Percentiles rank a stretch among this genome's conserved stretches.
Evolutionary conservation across 2,888 invertebrate species (phyloP).

Genomic region (Spodoptera picta): DNA sequence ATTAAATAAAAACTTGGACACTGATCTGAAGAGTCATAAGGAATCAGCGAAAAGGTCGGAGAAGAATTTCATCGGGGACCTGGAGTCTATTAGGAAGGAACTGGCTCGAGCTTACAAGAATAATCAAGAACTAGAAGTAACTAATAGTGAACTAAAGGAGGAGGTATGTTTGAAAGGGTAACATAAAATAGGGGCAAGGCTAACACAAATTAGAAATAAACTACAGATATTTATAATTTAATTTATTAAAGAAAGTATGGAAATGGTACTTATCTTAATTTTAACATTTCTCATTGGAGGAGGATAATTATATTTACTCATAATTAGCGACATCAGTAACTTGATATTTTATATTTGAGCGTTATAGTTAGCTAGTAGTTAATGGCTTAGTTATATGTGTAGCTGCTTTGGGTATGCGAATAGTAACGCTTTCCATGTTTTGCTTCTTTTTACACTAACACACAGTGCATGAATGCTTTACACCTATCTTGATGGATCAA

Average conservation of each 20-base stretch:
- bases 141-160: constrained; percentile 91
- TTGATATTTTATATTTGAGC: constrained; percentile 16
- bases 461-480: constrained; percentile 67
- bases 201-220: neutral
- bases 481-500: constrained; percentile 51
- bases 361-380: constrained; percentile 23
- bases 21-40: constrained; percentile 83
- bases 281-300: constrained; percentile 19
- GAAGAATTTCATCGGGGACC: constrained; percentile 78
- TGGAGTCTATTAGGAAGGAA: constrained; percentile 85
- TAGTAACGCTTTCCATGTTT: constrained; percentile 67
- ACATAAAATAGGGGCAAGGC: neutral
- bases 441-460: constrained; percentile 57
- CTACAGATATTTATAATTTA: too few relatives aligned
- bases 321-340: constrained; percentile 10
- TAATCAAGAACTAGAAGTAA: constrained; percentile 90
- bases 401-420: constrained; percentile 62
- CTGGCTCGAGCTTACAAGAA: constrained; percentile 87
- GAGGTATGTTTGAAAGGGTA: constrained; percentile 83
- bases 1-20: constrained; percentile 79
- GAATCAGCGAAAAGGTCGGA: constrained; percentile 84
- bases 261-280: constrained; percentile 24
- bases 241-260: neutral
- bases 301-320: constrained; percentile 14
- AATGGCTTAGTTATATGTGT: constrained; percentile 50